phyloP scores from a whole-genome alignment of 1,140 invertebrate genomes.

The Caenorhabditis briggsae region DNA sequence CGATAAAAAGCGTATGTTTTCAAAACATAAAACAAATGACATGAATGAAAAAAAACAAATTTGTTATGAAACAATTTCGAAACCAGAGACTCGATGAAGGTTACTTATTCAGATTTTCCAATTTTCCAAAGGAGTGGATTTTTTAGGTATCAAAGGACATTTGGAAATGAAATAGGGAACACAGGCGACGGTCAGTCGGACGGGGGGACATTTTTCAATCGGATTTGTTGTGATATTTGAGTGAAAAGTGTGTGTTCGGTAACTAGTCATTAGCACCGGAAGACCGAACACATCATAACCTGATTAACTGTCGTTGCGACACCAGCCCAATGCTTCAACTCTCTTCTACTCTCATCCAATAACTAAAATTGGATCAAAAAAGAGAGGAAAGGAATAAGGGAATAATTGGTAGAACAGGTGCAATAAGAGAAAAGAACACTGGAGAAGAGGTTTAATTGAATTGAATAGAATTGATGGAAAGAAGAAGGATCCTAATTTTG shows the following conservation, averaged over 20 bases:
- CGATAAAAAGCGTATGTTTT: not conserved
- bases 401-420: slow-evolving; percentile 53
- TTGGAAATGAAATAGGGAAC: not conserved
- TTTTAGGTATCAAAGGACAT: not conserved
- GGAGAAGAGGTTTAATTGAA: slow-evolving; percentile 15
- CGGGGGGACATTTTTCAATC: slow-evolving; percentile 30
- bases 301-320: slow-evolving; percentile 50
- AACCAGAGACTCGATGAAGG: not conserved
- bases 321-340: not conserved
- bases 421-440: slow-evolving; percentile 25
- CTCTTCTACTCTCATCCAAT: not conserved
- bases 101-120: too few relatives aligned
- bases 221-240: slow-evolving; percentile 39
- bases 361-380: slow-evolving; percentile 2
- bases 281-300: slow-evolving; percentile 39
- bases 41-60: not conserved
- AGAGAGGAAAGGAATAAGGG: not conserved
- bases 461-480: not conserved
- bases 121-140: too few relatives aligned
- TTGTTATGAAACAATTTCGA: not conserved
- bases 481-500: not conserved
- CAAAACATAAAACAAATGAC: not conserved
- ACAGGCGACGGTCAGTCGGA: slow-evolving; percentile 7
- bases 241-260: slow-evolving; percentile 6
- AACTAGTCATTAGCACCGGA: slow-evolving; percentile 52